Conservation (phyloP, 2,113 vertebrate genomes). For the Apaloderma vittatum region DNA sequence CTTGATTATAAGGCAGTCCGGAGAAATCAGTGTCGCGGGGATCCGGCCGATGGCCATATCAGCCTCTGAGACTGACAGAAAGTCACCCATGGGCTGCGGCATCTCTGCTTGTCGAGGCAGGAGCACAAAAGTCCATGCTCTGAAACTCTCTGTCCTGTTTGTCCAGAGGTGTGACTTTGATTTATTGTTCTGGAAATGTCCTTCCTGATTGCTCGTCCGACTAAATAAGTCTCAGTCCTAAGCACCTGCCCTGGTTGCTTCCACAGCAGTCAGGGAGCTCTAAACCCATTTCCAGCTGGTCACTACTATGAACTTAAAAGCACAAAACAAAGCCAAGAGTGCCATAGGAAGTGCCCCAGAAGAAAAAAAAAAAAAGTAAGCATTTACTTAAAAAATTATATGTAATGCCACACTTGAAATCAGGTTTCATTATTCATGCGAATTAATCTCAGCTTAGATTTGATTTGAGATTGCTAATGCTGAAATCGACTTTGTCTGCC, state of each 20-base stretch:
- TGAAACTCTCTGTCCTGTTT: neutral
- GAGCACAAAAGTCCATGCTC: neutral
- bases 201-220: neutral
- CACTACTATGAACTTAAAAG: neutral
- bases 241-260: neutral
- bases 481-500: neutral
- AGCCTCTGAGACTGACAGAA: neutral
- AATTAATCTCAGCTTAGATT: neutral
- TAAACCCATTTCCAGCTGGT: neutral
- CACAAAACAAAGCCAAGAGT: neutral
- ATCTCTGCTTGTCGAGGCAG: neutral
- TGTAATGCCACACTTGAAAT: neutral
- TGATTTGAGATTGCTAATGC: neutral
- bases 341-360: neutral
- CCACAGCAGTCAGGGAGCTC: accelerated
- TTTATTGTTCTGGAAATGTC: conserved; percentile 2
- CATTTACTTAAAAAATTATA: neutral
- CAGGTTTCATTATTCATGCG: neutral
- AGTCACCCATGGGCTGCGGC: neutral
- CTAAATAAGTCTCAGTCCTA: neutral
- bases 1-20: accelerated
- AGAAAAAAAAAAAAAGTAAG: neutral
- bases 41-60: neutral
- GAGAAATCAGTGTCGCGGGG: neutral
- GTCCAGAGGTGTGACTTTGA: neutral